Conservation (phyloP, 2,888 invertebrate genomes). For the Agonopterix subpropinquella region DNA sequence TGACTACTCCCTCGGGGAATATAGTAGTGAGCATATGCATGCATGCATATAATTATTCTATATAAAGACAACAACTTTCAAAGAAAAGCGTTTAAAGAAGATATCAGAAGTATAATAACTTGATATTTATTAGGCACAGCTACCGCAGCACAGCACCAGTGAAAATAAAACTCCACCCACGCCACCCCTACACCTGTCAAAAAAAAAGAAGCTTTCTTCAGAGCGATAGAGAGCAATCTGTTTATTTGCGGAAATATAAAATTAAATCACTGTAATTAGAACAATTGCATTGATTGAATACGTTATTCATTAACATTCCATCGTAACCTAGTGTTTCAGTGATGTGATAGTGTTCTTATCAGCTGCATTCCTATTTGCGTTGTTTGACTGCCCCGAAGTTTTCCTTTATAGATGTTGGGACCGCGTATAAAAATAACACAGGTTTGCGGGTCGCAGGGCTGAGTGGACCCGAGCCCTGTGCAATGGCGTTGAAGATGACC, state of each 20-base stretch:
- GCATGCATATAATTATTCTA: too few relatives aligned
- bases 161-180: too few relatives aligned
- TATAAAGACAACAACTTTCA: too few relatives aligned
- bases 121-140: too few relatives aligned
- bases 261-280: slow-evolving; percentile 30
- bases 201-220: too few relatives aligned
- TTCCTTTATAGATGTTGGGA: slow-evolving; percentile 70
- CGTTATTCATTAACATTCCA: slow-evolving; percentile 14
- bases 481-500: slow-evolving; percentile 37
- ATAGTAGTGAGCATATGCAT: too few relatives aligned
- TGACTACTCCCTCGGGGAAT: too few relatives aligned
- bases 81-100: too few relatives aligned
- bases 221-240: slow-evolving; percentile 1
- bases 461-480: slow-evolving; percentile 24
- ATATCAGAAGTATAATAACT: too few relatives aligned
- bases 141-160: too few relatives aligned
- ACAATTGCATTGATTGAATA: slow-evolving; percentile 13
- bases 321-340: slow-evolving; percentile 12
- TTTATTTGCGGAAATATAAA: slow-evolving; percentile 33
- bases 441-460: slow-evolving; percentile 48
- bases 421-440: slow-evolving; percentile 70
- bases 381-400: slow-evolving; percentile 48
- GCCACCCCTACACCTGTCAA: too few relatives aligned
- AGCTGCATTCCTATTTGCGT: slow-evolving; percentile 46
- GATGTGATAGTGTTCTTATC: slow-evolving; percentile 24